Conservation (phyloP, 2,888 invertebrate genomes). For the Heterodera filipjevi region DNA sequence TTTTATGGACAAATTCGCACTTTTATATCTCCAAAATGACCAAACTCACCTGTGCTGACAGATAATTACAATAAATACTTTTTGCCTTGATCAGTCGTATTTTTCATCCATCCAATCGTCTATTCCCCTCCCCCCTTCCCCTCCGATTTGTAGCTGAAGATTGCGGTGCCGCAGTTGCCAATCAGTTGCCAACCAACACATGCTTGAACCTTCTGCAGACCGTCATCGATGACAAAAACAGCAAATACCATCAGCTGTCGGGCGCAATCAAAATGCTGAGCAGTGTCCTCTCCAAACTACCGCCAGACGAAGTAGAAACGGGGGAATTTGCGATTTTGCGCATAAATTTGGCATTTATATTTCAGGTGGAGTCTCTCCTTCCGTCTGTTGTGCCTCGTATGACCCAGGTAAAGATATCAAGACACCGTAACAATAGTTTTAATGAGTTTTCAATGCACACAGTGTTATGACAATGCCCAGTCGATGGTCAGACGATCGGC, state of each 20-base stretch:
- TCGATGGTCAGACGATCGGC: slow-evolving; percentile 34
- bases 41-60: too few species aligned
- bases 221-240: slow-evolving; percentile 73
- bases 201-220: slow-evolving; percentile 79
- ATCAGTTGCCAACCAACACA: slow-evolving; percentile 80
- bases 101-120: too few species aligned
- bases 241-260: slow-evolving; percentile 28
- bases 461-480: slow-evolving; percentile 34
- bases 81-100: too few species aligned
- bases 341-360: background rate
- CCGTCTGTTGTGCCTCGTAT: slow-evolving; percentile 36
- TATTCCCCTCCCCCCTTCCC: background rate
- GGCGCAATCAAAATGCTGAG: slow-evolving; percentile 40
- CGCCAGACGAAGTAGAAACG: slow-evolving; percentile 31
- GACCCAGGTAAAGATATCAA: slow-evolving; percentile 36
- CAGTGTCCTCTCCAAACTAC: slow-evolving; percentile 31
- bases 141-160: slow-evolving; percentile 74
- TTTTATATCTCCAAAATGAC: too few species aligned
- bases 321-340: background rate
- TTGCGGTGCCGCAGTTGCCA: slow-evolving; percentile 79
- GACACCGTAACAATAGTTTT: too few species aligned
- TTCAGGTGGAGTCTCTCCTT: slow-evolving; percentile 25
- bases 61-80: too few species aligned
- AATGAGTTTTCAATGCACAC: too few species aligned
- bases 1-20: too few species aligned